A percentile compares a stretch with the other conserved stretches of the same genome.
These are phyloP conservation scores for Perizoma affinitatum DNA, from an alignment of 2,888 invertebrate species.

Conservation along the genomic window DNA sequence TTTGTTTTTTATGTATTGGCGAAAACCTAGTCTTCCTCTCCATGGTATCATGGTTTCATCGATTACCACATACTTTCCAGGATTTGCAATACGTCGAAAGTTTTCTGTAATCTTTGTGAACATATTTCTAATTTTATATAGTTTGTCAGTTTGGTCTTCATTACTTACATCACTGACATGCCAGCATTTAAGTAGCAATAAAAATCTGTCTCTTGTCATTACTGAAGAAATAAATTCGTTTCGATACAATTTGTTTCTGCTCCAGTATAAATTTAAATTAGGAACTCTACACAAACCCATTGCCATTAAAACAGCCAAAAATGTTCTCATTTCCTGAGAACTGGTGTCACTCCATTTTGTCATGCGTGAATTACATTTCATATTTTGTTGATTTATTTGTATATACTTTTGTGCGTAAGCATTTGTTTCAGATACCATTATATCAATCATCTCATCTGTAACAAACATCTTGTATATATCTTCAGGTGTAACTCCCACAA, in stretches of 20 bases:
- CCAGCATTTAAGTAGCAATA: constrained; percentile 42
- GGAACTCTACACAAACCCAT: constrained; percentile 37
- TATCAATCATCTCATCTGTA: constrained; percentile 31
- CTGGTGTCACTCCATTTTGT: constrained; percentile 32
- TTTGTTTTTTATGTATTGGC: constrained; percentile 51
- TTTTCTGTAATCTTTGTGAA: constrained; percentile 19
- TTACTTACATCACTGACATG: constrained; percentile 43
- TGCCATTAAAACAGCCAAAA: constrained; percentile 34
- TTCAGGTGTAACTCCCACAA: constrained; percentile 15
- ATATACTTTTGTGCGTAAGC: constrained; percentile 31
- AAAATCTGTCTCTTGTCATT: constrained; percentile 44
- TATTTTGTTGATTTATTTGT: constrained; percentile 22
- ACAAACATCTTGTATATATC: constrained; percentile 31
- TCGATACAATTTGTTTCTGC: constrained; percentile 38
- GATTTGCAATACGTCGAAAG: constrained; percentile 24
- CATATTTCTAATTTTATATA: constrained; percentile 35
- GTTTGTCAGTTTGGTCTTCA: constrained; percentile 29
- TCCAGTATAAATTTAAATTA: constrained; percentile 36
- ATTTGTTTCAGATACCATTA: constrained; percentile 36
- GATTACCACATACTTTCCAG: constrained; percentile 21
- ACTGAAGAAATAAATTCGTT: constrained; percentile 40
- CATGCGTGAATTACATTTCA: constrained; percentile 38
- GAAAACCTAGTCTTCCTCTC: constrained; percentile 42
- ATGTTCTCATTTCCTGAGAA: constrained; percentile 30
- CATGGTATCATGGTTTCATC: constrained; percentile 53